Base-by-base conservation (phyloP, 2,113 vertebrate genomes). In the Tachysurus fulvidraco region DNA sequence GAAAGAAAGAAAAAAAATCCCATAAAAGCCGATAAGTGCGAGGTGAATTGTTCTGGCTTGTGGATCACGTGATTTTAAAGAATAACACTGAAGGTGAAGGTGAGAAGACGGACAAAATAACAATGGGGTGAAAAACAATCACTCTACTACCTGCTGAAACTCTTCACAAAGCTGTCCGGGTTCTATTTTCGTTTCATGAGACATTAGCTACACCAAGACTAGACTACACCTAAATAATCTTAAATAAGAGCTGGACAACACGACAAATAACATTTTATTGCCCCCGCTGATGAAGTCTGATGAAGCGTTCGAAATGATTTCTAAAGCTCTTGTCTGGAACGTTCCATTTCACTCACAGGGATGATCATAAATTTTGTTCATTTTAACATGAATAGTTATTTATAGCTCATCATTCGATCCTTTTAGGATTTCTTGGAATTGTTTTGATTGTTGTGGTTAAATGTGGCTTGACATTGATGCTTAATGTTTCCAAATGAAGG, bases 1-100 rank as follows among this genome's bases (percentile, higher is more conserved):
- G 92, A 92, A 90, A 93, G 92, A 90, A 92, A n/a, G n/a, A n/a
- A 55, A 14, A 92, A 88, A 85, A 59, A 55, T 19, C 90, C 81
- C 80, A 67, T 71, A 6, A 41, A 92, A 52, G 54, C 54, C 44
- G 93, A 94, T 93, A 93, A 92, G 44, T 88, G 50, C 52, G 1
- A n/a, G 65, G 88, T 17, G 83, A 88, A 65, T 88, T 83, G 65
- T 81, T 89, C 54, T 78, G 83, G 84, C 77, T 55, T 10, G 9
- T 11, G 77, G 55, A 82, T 85, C 87, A 76, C 55, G 44, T 86
- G 25, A 84, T 65, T 64, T 88, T 54, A 78, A 84, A 64, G 84
- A 86, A 80, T 23, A 50, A 82, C 7, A 28, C n/a, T 69, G 9
- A 78, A 69, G 13, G 57, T 64, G 28, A 65, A 44, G 44, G 44